Evolutionary conservation across 1,140 invertebrate genomes (phyloP), one percentile per base, ranked within the genome.

Genomic region (Hypsibius dujardini): DNA sequence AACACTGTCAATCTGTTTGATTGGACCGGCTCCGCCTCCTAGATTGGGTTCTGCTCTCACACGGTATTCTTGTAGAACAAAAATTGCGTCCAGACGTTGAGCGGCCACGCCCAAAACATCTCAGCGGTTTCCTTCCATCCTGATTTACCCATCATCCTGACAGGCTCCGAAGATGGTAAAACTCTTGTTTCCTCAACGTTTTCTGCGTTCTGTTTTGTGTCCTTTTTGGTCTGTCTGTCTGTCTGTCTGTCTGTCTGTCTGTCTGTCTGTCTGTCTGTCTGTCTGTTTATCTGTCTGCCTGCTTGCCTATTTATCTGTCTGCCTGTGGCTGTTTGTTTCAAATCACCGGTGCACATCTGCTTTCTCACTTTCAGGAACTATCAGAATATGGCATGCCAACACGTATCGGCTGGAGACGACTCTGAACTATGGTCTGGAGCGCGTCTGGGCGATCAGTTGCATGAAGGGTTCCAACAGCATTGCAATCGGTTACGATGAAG

Each of bases 41-140:
- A 14, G 56, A 50, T 56, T 40, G 14, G 12, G 14, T 46, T 15
- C 47, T 70, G 14, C 15, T 42, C 14, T n/a, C 1, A 70, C 46
- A 14, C 15, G 62, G 47, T 71, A 1, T 45, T 40, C 40, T 69
- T 78, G 62, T 90, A 97, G 79, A 99, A 98, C 79, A 99, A 98
- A 81, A 98, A 93, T 0, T 99, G 95, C 81, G 95, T 99, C 0
- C 95, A 98, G 78, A 98, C 95, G 0, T 80, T 99, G 42, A 94
- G 98, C 80, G 95, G 89, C 3, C 96, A 99, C 81, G 88, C 90
- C 0, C 90, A 97, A 76, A 99, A 98, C 79, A 91, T 99, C 70
- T 90, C 92, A 0, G 84, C 86, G 85, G 85, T 86, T 12, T 78
- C 79, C 72, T 99, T 98, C 81, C 96, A 99, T 82, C 95, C 96